A percentile compares a stretch with the other conserved stretches of the same genome.
Conservation (phyloP, 2,888 invertebrate species). For the Acrobasis suavella region DNA sequence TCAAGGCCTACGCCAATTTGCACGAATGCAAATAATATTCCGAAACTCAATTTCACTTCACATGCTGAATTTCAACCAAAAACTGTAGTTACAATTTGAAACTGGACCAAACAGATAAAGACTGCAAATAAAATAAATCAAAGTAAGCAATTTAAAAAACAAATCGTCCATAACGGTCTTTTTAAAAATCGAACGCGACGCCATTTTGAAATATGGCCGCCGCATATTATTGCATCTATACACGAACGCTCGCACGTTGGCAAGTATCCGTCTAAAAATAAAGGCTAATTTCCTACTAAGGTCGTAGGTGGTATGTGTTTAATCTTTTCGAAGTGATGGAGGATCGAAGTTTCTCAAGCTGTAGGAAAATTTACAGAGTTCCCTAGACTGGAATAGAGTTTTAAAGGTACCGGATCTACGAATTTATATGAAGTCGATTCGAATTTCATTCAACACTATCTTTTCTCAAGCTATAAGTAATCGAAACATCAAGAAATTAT, state of each 20-base stretch:
- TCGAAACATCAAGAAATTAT: too few species aligned
- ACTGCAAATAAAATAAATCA: slow-evolving; percentile 40
- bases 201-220: slow-evolving; percentile 68
- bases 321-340: slow-evolving; percentile 43
- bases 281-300: slow-evolving; percentile 72
- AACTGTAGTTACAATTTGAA: slow-evolving; percentile 22
- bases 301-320: slow-evolving; percentile 56
- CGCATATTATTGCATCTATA: slow-evolving; percentile 59
- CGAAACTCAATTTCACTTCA: slow-evolving; percentile 9
- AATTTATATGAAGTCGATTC: neutral
- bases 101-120: slow-evolving; percentile 32
- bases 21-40: slow-evolving; percentile 13
- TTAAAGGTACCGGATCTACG: neutral
- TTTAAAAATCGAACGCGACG: slow-evolving; percentile 60
- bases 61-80: slow-evolving; percentile 3
- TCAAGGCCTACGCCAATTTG: slow-evolving; percentile 11
- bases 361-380: slow-evolving; percentile 29
- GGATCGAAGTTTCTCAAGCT: slow-evolving; percentile 23
- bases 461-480: too few species aligned
- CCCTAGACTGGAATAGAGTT: slow-evolving; percentile 14
- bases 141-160: slow-evolving; percentile 41
- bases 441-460: neutral
- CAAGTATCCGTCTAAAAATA: slow-evolving; percentile 67
- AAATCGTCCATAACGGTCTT: slow-evolving; percentile 37
- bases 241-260: slow-evolving; percentile 55